Base-by-base conservation (phyloP, 2,888 invertebrate genomes). In the Coelogynopora nodosa region DNA sequence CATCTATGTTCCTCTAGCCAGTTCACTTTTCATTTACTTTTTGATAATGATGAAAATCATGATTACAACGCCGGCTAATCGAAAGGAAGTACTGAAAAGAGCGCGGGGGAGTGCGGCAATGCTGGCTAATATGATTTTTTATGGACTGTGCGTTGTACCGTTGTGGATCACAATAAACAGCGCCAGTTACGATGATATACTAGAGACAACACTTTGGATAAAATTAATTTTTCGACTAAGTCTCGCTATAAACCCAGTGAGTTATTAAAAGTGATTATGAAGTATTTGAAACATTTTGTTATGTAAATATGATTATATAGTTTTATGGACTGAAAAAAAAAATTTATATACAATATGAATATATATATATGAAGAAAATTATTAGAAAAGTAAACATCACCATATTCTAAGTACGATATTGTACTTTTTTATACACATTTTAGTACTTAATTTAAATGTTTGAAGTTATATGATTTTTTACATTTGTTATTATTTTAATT, bases 221-320 rank as follows among this genome's bases (percentile, higher is more conserved):
- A 86, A 86, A 82, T 82, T 86, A 30, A 29, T 86, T 1, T 86
- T 86, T 31, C 74, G 86, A 31, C 67, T 82, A 18, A 86, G 86
- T 26, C 82, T 28, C 31, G 86, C 82, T 26, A 86, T 86, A n/a
- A 31, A 86, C 82, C 86, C 86, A 1, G 86, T 86, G 27, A 84
- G 84, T 84, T 2, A 10, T 49, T 49, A 5, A 49, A 49, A 49
- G 49, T 10, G n/a, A n/a, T n/a, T n/a, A n/a, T n/a, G n/a, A n/a
- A n/a, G n/a, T n/a, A n/a, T n/a, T n/a, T n/a, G n/a, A n/a, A n/a
- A n/a, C n/a, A n/a, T n/a, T n/a, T n/a, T n/a, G n/a, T n/a, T n/a
- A n/a, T n/a, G n/a, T n/a, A n/a, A n/a, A n/a, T n/a, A n/a, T n/a
- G n/a, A n/a, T n/a, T n/a, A n/a, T n/a, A n/a, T n/a, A n/a, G n/a